Percentiles rank a stretch among this genome's conserved stretches.
Evolutionary conservation across 2,113 vertebrate species (phyloP).

Genomic region (Eupsittula cactorum): DNA sequence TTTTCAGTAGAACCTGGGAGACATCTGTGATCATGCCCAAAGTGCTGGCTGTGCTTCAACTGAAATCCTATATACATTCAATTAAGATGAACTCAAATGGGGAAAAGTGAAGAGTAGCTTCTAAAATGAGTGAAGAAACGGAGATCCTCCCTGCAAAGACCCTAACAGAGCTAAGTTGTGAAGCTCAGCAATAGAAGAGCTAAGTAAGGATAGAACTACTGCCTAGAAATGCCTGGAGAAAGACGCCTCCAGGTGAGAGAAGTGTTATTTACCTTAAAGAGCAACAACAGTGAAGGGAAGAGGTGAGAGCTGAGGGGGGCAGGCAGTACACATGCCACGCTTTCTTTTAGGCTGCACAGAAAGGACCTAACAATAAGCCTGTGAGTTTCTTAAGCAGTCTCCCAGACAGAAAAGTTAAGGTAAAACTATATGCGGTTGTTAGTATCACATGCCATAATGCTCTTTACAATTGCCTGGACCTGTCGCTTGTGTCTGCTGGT

Average conservation of each 20-base stretch:
- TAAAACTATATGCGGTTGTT: background rate
- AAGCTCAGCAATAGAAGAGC: background rate
- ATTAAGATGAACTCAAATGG: background rate
- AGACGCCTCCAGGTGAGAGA: background rate
- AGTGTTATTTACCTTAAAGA: background rate
- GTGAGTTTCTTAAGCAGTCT: background rate
- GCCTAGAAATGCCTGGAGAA: background rate
- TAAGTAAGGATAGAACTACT: background rate
- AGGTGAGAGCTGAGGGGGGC: background rate
- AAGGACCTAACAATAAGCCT: background rate
- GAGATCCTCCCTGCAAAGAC: background rate
- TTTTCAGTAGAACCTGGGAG: background rate
- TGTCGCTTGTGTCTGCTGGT: background rate
- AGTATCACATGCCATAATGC: background rate
- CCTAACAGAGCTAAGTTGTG: background rate
- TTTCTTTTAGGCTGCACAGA: background rate
- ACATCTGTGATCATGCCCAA: background rate
- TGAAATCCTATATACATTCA: background rate
- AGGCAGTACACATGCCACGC: background rate
- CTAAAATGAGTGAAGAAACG: background rate
- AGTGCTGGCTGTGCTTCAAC: background rate
- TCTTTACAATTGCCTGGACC: background rate
- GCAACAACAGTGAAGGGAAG: background rate
- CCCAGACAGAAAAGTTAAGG: background rate
- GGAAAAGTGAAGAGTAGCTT: background rate